Evolutionary conservation across 2,797 vertebrate genomes (phyloP).

Genomic region (Falco cherrug): DNA sequence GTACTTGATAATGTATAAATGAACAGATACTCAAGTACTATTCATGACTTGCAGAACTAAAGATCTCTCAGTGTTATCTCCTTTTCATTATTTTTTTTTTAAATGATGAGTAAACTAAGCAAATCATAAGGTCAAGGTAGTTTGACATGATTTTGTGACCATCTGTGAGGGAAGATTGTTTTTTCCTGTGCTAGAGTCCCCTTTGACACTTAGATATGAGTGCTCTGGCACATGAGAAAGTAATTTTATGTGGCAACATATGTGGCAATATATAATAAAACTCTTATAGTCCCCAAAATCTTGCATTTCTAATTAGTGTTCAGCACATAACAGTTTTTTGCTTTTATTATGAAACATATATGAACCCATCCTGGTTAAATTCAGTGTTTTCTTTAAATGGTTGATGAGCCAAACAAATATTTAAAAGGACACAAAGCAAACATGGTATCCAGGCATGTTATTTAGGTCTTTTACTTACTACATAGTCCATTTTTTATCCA

Average conservation of each 20-base stretch:
- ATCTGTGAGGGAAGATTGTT: background rate
- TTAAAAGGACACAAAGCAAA: background rate
- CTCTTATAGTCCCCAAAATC: background rate
- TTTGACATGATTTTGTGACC: background rate
- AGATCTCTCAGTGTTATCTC: background rate
- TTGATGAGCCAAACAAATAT: background rate
- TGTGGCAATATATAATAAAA: background rate
- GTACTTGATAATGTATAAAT: background rate
- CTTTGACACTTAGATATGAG: background rate
- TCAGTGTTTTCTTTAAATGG: background rate
- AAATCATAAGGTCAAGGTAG: background rate
- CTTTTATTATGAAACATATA: background rate
- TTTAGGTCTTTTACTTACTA: background rate
- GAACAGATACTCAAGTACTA: background rate
- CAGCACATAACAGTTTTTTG: background rate
- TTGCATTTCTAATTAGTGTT: background rate
- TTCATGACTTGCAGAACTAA: background rate
- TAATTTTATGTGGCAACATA: background rate
- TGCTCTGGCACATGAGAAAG: background rate
- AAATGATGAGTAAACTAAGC: background rate
- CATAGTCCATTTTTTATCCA: background rate
- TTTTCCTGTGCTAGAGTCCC: background rate
- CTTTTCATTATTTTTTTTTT: background rate
- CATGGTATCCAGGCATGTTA: background rate
- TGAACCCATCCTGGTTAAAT: background rate